Conservation (phyloP, 1,140 invertebrate species). For the Ips typographus region DNA sequence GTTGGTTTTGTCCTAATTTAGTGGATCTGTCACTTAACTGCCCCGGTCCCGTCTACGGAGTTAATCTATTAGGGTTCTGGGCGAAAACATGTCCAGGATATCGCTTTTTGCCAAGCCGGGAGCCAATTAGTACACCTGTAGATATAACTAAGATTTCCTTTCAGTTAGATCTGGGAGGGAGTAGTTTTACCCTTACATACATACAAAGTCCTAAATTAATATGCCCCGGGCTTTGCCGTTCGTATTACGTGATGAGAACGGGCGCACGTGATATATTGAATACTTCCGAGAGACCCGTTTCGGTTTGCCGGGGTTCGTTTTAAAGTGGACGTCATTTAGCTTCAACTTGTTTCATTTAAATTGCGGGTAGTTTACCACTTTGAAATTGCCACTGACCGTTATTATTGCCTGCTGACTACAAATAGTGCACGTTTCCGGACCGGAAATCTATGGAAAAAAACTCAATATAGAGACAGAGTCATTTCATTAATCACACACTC, state of each 20-base stretch:
- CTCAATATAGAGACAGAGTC: too few relatives aligned
- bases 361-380: too few relatives aligned
- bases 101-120: neutral
- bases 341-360: too few relatives aligned
- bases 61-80: conserved; percentile 6
- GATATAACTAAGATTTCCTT: too few relatives aligned
- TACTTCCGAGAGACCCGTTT: conserved; percentile 6
- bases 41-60: neutral
- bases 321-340: neutral
- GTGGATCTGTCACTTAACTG: conserved; percentile 16
- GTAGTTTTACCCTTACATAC: too few relatives aligned
- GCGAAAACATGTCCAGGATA: neutral
- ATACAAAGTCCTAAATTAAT: conserved; percentile 21
- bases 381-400: too few relatives aligned
- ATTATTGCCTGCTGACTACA: too few relatives aligned
- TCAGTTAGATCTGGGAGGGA: too few relatives aligned
- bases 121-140: too few relatives aligned
- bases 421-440: too few relatives aligned
- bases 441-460: too few relatives aligned
- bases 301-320: neutral
- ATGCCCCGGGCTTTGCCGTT: conserved; percentile 9
- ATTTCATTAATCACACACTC: too few relatives aligned
- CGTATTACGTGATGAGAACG: conserved; percentile 23
- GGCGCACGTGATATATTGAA: conserved; percentile 20
- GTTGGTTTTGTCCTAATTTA: conserved; percentile 22